phyloP scores from a whole-genome alignment of 2,888 invertebrate genomes.

The Sphinx pinastri region DNA sequence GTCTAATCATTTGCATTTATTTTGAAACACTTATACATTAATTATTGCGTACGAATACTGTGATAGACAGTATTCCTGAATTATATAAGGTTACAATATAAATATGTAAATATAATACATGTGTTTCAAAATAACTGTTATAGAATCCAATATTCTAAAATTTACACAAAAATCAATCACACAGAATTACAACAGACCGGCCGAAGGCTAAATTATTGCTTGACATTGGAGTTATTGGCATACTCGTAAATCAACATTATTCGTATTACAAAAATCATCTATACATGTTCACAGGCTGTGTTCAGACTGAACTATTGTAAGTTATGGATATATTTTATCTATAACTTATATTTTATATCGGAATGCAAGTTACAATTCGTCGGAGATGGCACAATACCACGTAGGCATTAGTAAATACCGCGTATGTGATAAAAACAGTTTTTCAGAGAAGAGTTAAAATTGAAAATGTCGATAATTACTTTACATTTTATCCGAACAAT shows the following conservation, averaged over 20 bases:
- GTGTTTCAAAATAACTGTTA: conserved; percentile 17
- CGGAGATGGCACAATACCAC: no score
- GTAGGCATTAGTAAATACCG: no score
- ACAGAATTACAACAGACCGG: conserved; percentile 60
- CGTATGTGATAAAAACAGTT: no score
- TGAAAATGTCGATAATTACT: no score
- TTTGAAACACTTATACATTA: conserved; percentile 25
- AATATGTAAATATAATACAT: background rate
- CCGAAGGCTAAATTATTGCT: conserved; percentile 77
- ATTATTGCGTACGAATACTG: conserved; percentile 12
- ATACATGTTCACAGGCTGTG: conserved; percentile 27
- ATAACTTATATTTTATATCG: conserved; percentile 22
- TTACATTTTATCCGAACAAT: no score
- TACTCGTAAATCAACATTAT: conserved; percentile 31
- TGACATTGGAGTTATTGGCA: conserved; percentile 48
- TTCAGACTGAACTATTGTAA: conserved; percentile 30
- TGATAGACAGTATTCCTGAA: background rate
- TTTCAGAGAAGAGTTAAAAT: no score
- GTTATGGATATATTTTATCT: conserved; percentile 25
- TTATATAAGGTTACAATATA: conserved; percentile 3
- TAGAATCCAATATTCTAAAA: conserved; percentile 28
- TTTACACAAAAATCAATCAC: conserved; percentile 34
- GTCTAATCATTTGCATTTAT: conserved; percentile 22
- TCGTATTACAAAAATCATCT: conserved; percentile 6
- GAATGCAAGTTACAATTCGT: conserved; percentile 17